Percentiles rank a stretch among this genome's conserved stretches.
phyloP scores from a whole-genome alignment of 1,140 invertebrate genomes.

The Lordiphosa clarofinis region DNA sequence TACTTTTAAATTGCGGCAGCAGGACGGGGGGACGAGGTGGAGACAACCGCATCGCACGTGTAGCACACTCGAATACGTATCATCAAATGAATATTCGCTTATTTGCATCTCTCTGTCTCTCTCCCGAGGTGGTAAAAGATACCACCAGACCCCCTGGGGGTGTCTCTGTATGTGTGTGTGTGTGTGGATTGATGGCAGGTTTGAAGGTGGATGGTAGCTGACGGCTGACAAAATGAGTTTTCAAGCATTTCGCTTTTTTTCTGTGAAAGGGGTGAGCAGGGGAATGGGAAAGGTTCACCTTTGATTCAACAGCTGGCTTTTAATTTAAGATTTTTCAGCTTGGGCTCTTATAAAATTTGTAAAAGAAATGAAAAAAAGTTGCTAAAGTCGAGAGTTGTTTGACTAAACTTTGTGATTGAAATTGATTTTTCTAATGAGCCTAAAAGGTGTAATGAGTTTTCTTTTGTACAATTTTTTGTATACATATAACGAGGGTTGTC shows the following conservation, averaged over 20 bases:
- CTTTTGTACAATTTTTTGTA: too few relatives aligned
- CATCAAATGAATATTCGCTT: constrained; percentile 78
- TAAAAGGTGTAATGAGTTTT: too few relatives aligned
- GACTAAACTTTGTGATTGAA: constrained; percentile 28
- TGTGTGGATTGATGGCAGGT: constrained; percentile 39
- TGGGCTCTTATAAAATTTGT: constrained; percentile 35
- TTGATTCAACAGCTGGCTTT: constrained; percentile 77
- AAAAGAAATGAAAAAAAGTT: constrained; percentile 50
- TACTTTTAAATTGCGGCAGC: constrained; percentile 69
- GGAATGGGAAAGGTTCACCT: constrained; percentile 62
- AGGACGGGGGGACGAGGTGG: constrained; percentile 3
- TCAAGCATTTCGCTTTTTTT: constrained; percentile 39
- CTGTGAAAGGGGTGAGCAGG: constrained; percentile 9
- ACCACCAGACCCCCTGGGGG: neutral
- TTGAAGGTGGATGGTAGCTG: constrained; percentile 20
- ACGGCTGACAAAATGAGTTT: constrained; percentile 71
- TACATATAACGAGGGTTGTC: too few relatives aligned
- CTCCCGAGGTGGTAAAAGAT: constrained; percentile 27
- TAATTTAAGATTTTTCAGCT: constrained; percentile 67
- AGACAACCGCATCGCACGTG: constrained; percentile 57
- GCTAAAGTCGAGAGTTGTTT: constrained; percentile 30
- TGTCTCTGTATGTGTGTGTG: constrained; percentile 14
- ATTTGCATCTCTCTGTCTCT: constrained; percentile 58
- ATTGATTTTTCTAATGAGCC: constrained; percentile 23
- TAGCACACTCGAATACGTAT: constrained; percentile 48